A percentile compares a stretch with the other conserved stretches of the same genome.
Conservation (phyloP, 2,113 vertebrate genomes). For the Bos javanicus region DNA sequence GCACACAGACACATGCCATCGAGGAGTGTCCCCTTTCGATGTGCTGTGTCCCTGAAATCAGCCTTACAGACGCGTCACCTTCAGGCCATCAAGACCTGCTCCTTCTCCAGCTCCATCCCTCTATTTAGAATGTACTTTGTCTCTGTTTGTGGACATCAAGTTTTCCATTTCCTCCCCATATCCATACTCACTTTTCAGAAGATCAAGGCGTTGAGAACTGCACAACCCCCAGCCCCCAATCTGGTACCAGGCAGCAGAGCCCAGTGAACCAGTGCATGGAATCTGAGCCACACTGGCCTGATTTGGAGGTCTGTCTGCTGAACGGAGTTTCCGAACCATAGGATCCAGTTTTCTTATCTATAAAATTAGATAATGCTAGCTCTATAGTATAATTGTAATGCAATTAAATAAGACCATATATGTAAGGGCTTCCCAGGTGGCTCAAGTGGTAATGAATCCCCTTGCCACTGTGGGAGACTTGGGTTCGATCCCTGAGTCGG, state of each 20-base stretch:
- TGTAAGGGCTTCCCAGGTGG: neutral
- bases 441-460: neutral
- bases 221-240: neutral
- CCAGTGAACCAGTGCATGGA: neutral
- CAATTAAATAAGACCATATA: no score
- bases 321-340: neutral
- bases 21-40: rapidly evolving
- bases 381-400: neutral
- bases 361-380: neutral
- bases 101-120: neutral
- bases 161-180: neutral
- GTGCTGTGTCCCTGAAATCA: neutral
- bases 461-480: neutral
- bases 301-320: neutral
- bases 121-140: neutral
- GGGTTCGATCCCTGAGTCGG: neutral
- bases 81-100: neutral
- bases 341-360: neutral
- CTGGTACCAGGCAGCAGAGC: neutral
- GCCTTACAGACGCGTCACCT: rapidly evolving
- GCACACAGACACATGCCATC: rapidly evolving
- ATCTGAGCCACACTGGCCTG: neutral
- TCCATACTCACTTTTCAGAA: neutral
- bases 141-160: neutral
- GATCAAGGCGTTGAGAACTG: neutral